Conservation (phyloP, 2,113 vertebrate genomes). For the Poecilia latipinna region DNA sequence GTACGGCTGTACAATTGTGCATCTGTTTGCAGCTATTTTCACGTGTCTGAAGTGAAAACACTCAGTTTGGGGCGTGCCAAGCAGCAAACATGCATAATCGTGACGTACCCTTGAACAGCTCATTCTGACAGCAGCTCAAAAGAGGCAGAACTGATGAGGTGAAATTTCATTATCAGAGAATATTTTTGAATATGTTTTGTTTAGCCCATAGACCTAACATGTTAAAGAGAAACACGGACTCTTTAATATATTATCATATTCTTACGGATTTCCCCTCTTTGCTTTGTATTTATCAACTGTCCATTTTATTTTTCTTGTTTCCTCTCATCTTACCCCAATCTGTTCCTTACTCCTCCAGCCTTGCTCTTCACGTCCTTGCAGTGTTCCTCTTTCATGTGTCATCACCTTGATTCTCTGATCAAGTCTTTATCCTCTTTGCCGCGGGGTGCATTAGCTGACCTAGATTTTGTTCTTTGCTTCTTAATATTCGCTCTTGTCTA, state of each 20-base stretch:
- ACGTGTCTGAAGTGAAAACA: too few species aligned
- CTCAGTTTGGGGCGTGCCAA: too few species aligned
- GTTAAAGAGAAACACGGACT: background rate
- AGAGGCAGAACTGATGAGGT: too few species aligned
- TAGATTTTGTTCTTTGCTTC: background rate
- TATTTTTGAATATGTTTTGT: too few species aligned
- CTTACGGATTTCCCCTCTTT: conserved; percentile 31
- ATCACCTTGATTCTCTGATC: conserved; percentile 19
- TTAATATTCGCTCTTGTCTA: background rate
- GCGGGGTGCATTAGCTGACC: background rate
- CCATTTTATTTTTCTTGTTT: conserved; percentile 8
- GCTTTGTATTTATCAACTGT: conserved; percentile 22
- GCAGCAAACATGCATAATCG: too few species aligned
- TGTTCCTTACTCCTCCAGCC: background rate
- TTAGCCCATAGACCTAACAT: too few species aligned
- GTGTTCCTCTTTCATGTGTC: conserved; percentile 4
- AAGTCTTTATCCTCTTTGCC: conserved; percentile 15
- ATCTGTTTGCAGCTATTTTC: too few species aligned
- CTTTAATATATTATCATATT: conserved; percentile 29
- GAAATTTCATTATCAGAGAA: too few species aligned
- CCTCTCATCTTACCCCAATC: background rate
- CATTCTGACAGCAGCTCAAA: too few species aligned
- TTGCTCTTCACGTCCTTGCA: background rate
- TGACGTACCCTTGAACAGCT: too few species aligned
- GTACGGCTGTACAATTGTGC: too few species aligned